These are phyloP conservation scores for Drosophila hydei DNA, from an alignment of 1,140 invertebrate species.

Conservation along the genomic window DNA sequence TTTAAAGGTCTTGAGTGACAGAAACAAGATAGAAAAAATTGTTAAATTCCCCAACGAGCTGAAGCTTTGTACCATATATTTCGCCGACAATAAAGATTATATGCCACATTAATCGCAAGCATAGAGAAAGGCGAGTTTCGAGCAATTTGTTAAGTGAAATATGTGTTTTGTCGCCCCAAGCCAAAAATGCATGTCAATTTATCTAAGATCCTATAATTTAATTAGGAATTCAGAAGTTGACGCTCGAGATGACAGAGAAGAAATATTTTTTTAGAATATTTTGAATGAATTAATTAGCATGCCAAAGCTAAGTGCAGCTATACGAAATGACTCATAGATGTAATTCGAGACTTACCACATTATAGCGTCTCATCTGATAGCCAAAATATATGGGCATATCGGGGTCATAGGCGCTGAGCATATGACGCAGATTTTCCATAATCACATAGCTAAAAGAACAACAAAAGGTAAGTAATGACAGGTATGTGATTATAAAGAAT, in stretches of 20 bases:
- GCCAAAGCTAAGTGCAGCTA: conserved; percentile 6
- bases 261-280: conserved; percentile 8
- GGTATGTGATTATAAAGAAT: too few species aligned
- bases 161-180: conserved; percentile 1
- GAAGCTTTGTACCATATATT: neutral
- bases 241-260: neutral
- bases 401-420: conserved; percentile 90
- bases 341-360: conserved; percentile 53
- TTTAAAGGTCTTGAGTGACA: too few species aligned
- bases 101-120: neutral
- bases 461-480: neutral
- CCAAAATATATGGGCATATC: conserved; percentile 93
- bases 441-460: conserved; percentile 86
- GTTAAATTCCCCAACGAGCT: neutral
- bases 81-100: neutral
- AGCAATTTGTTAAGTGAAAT: conserved; percentile 30
- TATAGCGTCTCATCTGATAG: conserved; percentile 87
- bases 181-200: neutral
- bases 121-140: neutral
- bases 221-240: neutral
- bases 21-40: neutral
- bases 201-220: conserved; percentile 36
- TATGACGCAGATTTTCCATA: conserved; percentile 95
- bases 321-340: neutral
- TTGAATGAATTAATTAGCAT: conserved; percentile 36